Evolutionary conservation across 2,888 invertebrate species (phyloP).

Genomic region (Xanthorhoe spadicearia): DNA sequence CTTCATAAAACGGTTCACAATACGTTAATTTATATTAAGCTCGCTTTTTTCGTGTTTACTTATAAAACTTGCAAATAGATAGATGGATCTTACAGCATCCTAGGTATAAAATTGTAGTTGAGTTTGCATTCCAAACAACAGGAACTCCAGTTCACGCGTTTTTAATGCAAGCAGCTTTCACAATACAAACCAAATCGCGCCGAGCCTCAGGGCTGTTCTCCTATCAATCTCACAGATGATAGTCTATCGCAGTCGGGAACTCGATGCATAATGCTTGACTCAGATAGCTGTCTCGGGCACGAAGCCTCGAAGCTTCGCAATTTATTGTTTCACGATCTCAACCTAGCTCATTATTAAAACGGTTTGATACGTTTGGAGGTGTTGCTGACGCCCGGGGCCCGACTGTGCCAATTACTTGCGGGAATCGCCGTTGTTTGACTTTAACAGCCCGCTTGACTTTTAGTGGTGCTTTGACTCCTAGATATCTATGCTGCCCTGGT

Average conservation of each 20-base stretch:
- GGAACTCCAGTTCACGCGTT: conserved; percentile 53
- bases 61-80: neutral
- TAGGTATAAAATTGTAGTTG: conserved; percentile 23
- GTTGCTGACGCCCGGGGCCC: conserved; percentile 80
- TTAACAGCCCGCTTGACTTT: conserved; percentile 74
- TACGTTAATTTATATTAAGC: too few species aligned
- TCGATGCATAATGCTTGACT: conserved; percentile 81
- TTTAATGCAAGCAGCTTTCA: conserved; percentile 64
- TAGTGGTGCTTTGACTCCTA: conserved; percentile 62
- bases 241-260: conserved; percentile 75
- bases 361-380: conserved; percentile 83
- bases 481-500: conserved; percentile 48
- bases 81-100: conserved; percentile 6
- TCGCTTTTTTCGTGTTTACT: neutral
- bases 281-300: conserved; percentile 84
- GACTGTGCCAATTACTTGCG: conserved; percentile 78
- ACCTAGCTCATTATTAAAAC: conserved; percentile 84
- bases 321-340: conserved; percentile 85
- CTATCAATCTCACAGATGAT: conserved; percentile 84
- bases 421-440: conserved; percentile 70
- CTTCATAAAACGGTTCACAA: too few species aligned
- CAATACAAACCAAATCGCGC: conserved; percentile 68
- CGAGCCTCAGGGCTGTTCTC: conserved; percentile 80
- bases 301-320: conserved; percentile 84
- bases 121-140: conserved; percentile 19